Percentiles rank a stretch among this genome's conserved stretches.
Evolutionary conservation across 1,140 invertebrate species (phyloP).

Genomic region (Tigriopus japonicus): DNA sequence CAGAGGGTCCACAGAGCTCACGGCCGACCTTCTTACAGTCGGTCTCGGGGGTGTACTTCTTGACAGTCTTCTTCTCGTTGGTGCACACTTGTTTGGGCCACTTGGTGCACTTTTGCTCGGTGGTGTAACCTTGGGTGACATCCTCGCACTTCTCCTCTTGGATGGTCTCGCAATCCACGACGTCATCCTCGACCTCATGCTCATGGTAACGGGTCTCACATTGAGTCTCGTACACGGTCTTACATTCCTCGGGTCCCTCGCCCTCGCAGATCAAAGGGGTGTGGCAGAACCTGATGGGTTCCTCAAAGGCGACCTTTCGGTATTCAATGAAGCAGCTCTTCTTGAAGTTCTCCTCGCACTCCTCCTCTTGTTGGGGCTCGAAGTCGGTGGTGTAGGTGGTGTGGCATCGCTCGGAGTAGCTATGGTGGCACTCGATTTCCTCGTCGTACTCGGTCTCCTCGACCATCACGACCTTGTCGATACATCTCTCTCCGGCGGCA

Average conservation of each 20-base stretch:
- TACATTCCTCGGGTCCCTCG: slow-evolving; percentile 9
- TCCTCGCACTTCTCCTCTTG: slow-evolving; percentile 13
- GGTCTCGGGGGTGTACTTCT: slow-evolving; percentile 11
- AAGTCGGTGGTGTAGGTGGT: slow-evolving; percentile 13
- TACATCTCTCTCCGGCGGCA: slow-evolving; percentile 6
- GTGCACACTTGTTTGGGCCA: slow-evolving; percentile 14
- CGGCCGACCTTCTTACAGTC: slow-evolving; percentile 10
- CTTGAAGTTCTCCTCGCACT: slow-evolving; percentile 15
- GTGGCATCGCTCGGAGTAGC: slow-evolving; percentile 12
- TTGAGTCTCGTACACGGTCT: slow-evolving; percentile 8
- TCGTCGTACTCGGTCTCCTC: slow-evolving; percentile 14
- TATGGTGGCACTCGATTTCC: slow-evolving; percentile 7
- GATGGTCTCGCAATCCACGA: slow-evolving; percentile 5
- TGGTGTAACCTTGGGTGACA: slow-evolving; percentile 13
- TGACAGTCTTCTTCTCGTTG: background rate
- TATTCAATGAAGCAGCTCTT: slow-evolving; percentile 13
- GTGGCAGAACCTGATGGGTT: slow-evolving; percentile 5
- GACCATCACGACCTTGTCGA: slow-evolving; percentile 13
- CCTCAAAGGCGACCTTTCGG: slow-evolving; percentile 2
- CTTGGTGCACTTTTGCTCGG: slow-evolving; percentile 10
- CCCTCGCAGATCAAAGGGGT: slow-evolving; percentile 12
- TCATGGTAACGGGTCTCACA: slow-evolving; percentile 12
- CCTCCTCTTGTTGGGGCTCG: slow-evolving; percentile 14
- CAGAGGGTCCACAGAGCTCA: slow-evolving; percentile 10
- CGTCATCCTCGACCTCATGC: slow-evolving; percentile 14